phyloP scores from a whole-genome alignment of 2,113 vertebrate genomes.

The Myotis davidii region DNA sequence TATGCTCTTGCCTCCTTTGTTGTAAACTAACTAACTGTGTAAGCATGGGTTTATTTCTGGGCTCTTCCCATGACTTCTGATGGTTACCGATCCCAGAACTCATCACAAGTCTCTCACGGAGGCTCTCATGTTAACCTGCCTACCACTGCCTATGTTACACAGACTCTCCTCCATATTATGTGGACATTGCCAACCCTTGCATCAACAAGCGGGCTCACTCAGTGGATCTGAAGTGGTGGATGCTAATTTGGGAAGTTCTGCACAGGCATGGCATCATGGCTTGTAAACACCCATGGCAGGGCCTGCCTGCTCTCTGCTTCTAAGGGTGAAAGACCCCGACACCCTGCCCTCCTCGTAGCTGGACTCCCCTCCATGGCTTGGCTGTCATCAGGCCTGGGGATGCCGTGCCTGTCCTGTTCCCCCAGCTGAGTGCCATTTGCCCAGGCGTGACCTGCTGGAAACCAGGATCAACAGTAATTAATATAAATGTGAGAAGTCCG shows the following conservation, averaged over 20 bases:
- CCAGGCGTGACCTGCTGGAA: background rate
- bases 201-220: background rate
- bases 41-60: background rate
- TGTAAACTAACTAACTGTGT: background rate
- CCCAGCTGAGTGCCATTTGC: background rate
- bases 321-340: background rate
- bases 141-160: fast-evolving
- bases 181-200: background rate
- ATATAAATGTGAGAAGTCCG: no score
- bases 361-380: background rate
- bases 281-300: background rate
- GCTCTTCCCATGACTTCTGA: background rate
- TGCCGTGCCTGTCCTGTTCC: background rate
- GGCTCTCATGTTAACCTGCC: no score
- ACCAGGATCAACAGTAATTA: no score
- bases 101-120: background rate
- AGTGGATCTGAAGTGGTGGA: fast-evolving
- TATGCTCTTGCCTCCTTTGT: background rate
- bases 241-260: background rate
- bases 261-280: fast-evolving
- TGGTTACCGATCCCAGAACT: background rate
- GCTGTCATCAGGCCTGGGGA: background rate
- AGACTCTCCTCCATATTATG: background rate
- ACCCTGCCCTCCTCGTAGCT: background rate
- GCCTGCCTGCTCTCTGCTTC: background rate